Base-by-base conservation (phyloP, 2,113 vertebrate species). In the Penelope pileata region DNA sequence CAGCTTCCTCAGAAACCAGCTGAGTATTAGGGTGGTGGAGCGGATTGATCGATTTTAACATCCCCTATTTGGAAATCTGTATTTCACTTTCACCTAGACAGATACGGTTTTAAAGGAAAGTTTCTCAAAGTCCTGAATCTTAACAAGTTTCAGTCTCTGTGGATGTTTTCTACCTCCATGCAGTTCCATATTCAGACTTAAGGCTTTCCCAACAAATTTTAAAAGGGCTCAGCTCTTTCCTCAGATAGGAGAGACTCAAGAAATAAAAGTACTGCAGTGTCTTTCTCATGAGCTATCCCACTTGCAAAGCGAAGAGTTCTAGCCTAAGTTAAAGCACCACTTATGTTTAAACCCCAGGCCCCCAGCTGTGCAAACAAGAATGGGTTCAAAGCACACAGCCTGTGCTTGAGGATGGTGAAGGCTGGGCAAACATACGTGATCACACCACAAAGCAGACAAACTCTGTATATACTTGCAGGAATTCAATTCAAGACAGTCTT, bases 361-460 rank as follows among this genome's bases (percentile, higher is more conserved):
- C 85, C 82, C 92, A 96, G 94, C 91, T 96, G 95, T 90, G 92
- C 88, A 96, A 96, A 96, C 83, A 93, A 81, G 47, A 92, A 88
- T 5, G 10, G 42, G 50, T 94, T 96, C 86, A 94, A 93, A 95
- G 90, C 64, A 90, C 24, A n/a, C 15, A 73, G 85, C 38, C 42
- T 67, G 34, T 74, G 68, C 88, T 69, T 42, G 32, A 96, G 63
- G 76, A 93, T 67, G 47, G 29, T 27, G 51, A 80, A 86, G 54
- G 56, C 64, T 77, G 34, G 91, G 51, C 72, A 96, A 94, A 88
- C 45, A 84, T 23, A 60, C 6, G 8, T 27, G 17, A 85, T 62
- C 63, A 74, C 32, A 42, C 22, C 72, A 90, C 59, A 94, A 80
- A 93, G 82, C 75, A 62, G 42, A 18, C 36, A 83, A 87, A 66